These are phyloP conservation scores for Fragum sueziense DNA, from an alignment of 2,888 invertebrate species.

Conservation along the genomic window DNA sequence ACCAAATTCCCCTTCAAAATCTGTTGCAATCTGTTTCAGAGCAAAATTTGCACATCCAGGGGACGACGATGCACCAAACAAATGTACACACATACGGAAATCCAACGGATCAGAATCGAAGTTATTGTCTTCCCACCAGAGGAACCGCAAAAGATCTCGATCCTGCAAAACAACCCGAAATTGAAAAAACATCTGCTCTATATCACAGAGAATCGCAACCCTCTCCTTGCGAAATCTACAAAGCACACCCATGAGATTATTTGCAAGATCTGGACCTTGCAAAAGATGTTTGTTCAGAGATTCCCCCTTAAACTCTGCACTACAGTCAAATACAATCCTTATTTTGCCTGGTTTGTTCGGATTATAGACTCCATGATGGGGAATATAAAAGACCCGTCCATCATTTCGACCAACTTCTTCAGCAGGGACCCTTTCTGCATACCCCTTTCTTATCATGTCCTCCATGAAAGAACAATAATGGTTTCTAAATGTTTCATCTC, in stretches of 20 bases:
- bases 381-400: conserved; percentile 33
- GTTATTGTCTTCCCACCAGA: conserved; percentile 46
- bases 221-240: conserved; percentile 47
- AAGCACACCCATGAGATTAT: conserved; percentile 50
- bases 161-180: conserved; percentile 35
- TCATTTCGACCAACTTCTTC: neutral
- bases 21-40: conserved; percentile 19
- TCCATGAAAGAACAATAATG: conserved; percentile 33
- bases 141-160: conserved; percentile 48
- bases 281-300: conserved; percentile 43
- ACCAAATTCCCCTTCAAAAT: conserved; percentile 31
- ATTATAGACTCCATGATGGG: conserved; percentile 32
- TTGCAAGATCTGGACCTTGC: conserved; percentile 55
- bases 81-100: conserved; percentile 54
- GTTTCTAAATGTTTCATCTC: neutral
- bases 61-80: conserved; percentile 58
- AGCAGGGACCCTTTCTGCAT: conserved; percentile 29
- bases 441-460: conserved; percentile 24
- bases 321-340: conserved; percentile 53
- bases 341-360: conserved; percentile 35
- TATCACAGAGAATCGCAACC: conserved; percentile 46
- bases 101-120: conserved; percentile 18
- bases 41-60: conserved; percentile 53
- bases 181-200: conserved; percentile 58
- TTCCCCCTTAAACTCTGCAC: conserved; percentile 20